phyloP scores from a whole-genome alignment of 2,797 vertebrate genomes.

The Oreortyx pictus region DNA sequence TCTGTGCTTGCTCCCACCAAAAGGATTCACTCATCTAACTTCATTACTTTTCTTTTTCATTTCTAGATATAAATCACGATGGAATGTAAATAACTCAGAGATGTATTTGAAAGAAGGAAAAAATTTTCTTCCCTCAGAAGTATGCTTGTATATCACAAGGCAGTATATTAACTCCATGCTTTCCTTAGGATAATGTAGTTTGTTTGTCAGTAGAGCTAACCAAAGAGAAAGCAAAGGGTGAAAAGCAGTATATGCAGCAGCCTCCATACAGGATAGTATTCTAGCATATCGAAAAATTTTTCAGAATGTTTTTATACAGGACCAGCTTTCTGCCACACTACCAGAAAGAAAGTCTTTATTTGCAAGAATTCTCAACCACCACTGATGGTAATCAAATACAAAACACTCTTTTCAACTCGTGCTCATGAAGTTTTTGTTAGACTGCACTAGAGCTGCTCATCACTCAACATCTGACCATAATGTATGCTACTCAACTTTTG shows the following conservation, averaged over 20 bases:
- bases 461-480: slow-evolving; percentile 31
- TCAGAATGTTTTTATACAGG: not conserved
- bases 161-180: not conserved
- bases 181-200: not conserved
- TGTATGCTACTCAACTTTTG: slow-evolving; percentile 54
- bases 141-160: not conserved
- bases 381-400: not conserved
- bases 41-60: not conserved
- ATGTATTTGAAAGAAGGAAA: not conserved
- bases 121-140: not conserved
- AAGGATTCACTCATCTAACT: not conserved
- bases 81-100: not conserved
- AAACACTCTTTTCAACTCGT: slow-evolving; percentile 50
- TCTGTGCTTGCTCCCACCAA: not conserved
- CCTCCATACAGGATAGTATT: not conserved
- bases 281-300: not conserved
- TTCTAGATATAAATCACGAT: not conserved
- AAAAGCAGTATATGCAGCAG: not conserved
- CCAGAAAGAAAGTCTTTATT: slow-evolving; percentile 12
- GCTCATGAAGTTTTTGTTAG: slow-evolving; percentile 42
- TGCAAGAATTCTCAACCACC: not conserved
- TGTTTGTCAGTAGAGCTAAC: not conserved
- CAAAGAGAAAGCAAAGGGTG: not conserved
- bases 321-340: slow-evolving; percentile 14
- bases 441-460: not conserved